These are phyloP conservation scores for Molanna angustata DNA, from an alignment of 2,888 invertebrate genomes.

Conservation along the genomic window DNA sequence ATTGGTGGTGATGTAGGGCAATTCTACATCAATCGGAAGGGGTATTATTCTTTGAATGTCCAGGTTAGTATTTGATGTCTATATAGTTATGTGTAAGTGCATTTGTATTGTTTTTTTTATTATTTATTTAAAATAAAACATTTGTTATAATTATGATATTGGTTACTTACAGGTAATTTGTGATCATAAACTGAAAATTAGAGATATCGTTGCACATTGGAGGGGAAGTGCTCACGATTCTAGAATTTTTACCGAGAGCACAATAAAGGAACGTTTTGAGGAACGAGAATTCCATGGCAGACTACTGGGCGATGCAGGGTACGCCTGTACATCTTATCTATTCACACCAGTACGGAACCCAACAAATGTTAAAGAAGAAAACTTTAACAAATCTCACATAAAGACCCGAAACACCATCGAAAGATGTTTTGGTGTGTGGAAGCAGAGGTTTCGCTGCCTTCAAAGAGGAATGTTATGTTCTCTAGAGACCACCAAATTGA, in stretches of 20 bases:
- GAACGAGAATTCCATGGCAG: constrained; percentile 13
- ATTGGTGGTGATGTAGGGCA: constrained; percentile 15
- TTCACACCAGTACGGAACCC: constrained; percentile 23
- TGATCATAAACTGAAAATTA: constrained; percentile 31
- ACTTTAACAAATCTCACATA: constrained; percentile 28
- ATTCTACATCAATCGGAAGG: constrained; percentile 9
- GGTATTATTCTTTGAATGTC: constrained; percentile 9
- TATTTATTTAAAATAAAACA: no score
- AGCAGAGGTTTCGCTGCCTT: constrained; percentile 28
- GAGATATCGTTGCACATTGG: constrained; percentile 33
- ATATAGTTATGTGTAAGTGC: no score
- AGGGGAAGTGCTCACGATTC: constrained; percentile 33
- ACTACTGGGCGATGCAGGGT: constrained; percentile 25
- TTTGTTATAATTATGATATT: no score
- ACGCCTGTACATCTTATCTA: constrained; percentile 21
- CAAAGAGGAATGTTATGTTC: constrained; percentile 20
- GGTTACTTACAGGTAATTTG: constrained; percentile 20
- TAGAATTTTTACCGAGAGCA: constrained; percentile 26
- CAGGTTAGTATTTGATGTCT: constrained; percentile 11
- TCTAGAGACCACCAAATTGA: constrained; percentile 10
- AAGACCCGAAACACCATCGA: constrained; percentile 26
- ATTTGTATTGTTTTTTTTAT: no score
- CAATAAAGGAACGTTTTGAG: constrained; percentile 23
- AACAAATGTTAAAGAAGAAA: constrained; percentile 12
- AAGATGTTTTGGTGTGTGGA: constrained; percentile 31